Conservation (phyloP, 2,113 vertebrate genomes). For the Pelmatolapia mariae region DNA sequence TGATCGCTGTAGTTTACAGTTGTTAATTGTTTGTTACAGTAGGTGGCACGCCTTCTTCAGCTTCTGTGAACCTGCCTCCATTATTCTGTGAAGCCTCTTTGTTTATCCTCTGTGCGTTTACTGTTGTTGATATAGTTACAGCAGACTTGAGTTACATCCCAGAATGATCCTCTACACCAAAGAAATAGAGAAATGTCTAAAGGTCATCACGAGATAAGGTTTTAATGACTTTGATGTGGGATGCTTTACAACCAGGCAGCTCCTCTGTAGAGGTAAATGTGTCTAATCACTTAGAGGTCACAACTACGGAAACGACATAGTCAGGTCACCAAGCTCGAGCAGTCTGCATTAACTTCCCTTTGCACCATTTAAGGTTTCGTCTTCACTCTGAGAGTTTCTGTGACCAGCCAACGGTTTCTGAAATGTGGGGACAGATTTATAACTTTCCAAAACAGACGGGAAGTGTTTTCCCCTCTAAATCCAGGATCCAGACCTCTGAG, state of each 20-base stretch:
- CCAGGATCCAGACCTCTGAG: background rate
- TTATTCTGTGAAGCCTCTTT: background rate
- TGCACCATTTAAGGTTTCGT: background rate
- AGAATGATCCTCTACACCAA: background rate
- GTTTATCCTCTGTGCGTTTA: background rate
- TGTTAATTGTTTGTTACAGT: background rate
- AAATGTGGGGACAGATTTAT: rapidly evolving
- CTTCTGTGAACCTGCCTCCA: background rate
- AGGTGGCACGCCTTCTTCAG: background rate
- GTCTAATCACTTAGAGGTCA: background rate
- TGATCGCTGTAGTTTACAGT: background rate
- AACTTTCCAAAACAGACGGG: background rate
- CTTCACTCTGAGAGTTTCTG: background rate
- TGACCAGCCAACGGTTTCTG: background rate
- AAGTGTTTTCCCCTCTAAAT: background rate
- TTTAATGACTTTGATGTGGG: background rate
- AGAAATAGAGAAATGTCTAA: background rate
- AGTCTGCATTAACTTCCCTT: background rate
- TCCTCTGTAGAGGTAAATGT: background rate
- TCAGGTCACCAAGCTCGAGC: background rate
- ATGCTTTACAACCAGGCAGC: rapidly evolving
- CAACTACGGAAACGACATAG: rapidly evolving
- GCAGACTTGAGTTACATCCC: background rate
- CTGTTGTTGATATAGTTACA: background rate
- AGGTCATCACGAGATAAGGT: rapidly evolving